phyloP scores from a whole-genome alignment of 2,113 vertebrate genomes.

The Thymallus thymallus region DNA sequence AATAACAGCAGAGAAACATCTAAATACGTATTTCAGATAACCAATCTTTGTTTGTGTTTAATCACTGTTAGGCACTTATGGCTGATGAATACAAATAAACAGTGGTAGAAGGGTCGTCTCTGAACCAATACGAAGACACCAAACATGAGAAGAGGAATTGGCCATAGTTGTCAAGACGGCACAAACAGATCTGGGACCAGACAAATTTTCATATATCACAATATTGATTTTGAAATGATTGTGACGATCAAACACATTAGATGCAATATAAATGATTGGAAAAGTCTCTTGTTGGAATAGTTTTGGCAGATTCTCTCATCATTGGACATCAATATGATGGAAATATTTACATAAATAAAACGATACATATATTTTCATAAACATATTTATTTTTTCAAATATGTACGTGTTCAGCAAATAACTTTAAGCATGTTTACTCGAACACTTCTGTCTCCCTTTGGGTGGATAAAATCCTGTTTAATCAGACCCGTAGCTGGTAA shows the following conservation, averaged over 20 bases:
- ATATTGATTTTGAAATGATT: conserved; percentile 27
- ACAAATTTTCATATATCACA: conserved; percentile 7
- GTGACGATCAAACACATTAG: conserved; percentile 19
- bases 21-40: background rate
- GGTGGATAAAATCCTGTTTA: too few species aligned
- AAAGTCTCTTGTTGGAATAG: background rate
- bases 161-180: too few species aligned
- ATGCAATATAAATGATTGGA: conserved; percentile 4
- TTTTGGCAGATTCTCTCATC: conserved; percentile 39
- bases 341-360: conserved; percentile 22
- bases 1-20: background rate
- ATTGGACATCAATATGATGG: conserved; percentile 55
- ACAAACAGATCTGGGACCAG: too few species aligned
- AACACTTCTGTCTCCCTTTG: conserved; percentile 32
- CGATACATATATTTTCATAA: background rate
- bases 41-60: conserved; percentile 36
- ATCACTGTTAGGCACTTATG: conserved; percentile 75
- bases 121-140: background rate
- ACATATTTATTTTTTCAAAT: background rate
- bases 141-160: too few species aligned
- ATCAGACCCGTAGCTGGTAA: conserved; percentile 22
- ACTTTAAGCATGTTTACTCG: too few species aligned
- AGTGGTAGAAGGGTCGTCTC: too few species aligned
- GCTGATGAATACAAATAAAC: conserved; percentile 54
- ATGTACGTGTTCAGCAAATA: too few species aligned